phyloP scores from a whole-genome alignment of 1,140 invertebrate genomes.

The Heliconius hermathena region DNA sequence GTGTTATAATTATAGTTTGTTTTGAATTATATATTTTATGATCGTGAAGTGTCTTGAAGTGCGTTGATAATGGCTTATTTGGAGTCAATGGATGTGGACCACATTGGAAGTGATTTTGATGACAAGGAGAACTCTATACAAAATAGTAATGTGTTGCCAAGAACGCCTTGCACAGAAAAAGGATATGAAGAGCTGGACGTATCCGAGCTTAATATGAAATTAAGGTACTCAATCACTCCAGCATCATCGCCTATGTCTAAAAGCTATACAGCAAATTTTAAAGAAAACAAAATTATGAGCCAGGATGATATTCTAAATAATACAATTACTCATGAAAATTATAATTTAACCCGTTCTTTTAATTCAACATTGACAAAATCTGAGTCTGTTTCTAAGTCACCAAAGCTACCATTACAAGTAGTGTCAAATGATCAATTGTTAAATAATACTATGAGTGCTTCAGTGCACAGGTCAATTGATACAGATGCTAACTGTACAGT shows the following conservation, averaged over 20 bases:
- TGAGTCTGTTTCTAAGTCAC: constrained; percentile 51
- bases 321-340: constrained; percentile 46
- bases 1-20: constrained; percentile 21
- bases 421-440: constrained; percentile 46
- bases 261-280: constrained; percentile 59
- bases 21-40: constrained; percentile 18
- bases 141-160: constrained; percentile 63
- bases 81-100: constrained; percentile 73
- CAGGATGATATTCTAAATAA: constrained; percentile 49
- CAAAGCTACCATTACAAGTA: constrained; percentile 57
- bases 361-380: constrained; percentile 62
- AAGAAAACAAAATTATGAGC: constrained; percentile 51
- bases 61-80: constrained; percentile 62
- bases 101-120: constrained; percentile 65
- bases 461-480: constrained; percentile 47
- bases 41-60: constrained; percentile 11
- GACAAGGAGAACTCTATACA: constrained; percentile 72
- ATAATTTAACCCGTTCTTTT: constrained; percentile 61
- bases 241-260: constrained; percentile 71
- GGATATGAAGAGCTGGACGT: constrained; percentile 74
- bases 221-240: constrained; percentile 70
- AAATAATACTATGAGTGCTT: constrained; percentile 49
- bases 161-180: constrained; percentile 62
- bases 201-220: constrained; percentile 73
- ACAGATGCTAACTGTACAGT: constrained; percentile 30